Base-by-base conservation (phyloP, 2,888 invertebrate species). In the Cenopis cana region DNA sequence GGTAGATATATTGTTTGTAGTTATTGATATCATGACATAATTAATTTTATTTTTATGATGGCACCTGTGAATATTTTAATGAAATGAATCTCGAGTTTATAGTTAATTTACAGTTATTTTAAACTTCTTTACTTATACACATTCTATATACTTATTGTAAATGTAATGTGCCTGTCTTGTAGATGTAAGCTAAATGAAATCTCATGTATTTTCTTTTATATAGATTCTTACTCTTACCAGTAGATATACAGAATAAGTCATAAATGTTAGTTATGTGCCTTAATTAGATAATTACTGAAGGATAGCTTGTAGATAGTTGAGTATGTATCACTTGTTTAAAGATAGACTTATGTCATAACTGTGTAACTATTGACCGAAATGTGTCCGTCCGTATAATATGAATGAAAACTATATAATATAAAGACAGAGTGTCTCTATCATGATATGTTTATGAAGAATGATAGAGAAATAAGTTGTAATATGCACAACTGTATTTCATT, bases 101-200 rank as follows among this genome's bases (percentile, higher is more conserved):
- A n/a, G 2, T 24, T 62, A 52, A 52, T 38, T 14, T 64, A 36
- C 62, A 33, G 18, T 5, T 52, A 18, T 62, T 62, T 50, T 61
- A 61, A 12, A 24, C 24, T 18, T 52, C 20, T 29, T 29, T 61
- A 29, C 29, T 55, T 6, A n/a, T 14, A 17, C 14, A 46, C 0
- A 8, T 50, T 50, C 9, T 52, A 18, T 41, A 18, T 64, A 54
- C 36, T 60, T 18, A 14, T 17, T 50, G 33, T 52, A 36, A 56
- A 49, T 56, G 52, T 56, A 17, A 49, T 36, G 33, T 33, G 36
- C 29, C 46, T 52, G 36, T 61, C 36, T 49, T 46, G 3, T 60
- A 8, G 20, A 60, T 56, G n/a, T 61, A 71, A 46, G 46, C 50
- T 49, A 49, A 71, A 66, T 55, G 60, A 55, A 66, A 71, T 71